These are phyloP conservation scores for Diachrysia chrysitis DNA, from an alignment of 2,888 invertebrate species.

Conservation along the genomic window DNA sequence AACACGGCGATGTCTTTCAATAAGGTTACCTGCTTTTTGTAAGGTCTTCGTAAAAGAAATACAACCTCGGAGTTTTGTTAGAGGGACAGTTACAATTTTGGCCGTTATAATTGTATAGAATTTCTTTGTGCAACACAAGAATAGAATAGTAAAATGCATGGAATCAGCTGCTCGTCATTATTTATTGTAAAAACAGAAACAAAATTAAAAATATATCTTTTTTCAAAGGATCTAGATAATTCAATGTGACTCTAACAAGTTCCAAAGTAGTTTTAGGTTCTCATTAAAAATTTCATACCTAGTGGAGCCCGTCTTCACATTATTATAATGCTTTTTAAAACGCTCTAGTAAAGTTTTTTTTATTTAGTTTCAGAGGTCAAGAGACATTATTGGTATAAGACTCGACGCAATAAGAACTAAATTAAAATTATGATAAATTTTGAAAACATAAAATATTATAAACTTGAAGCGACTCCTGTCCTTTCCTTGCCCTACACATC, in stretches of 20 bases:
- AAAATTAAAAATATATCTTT: not conserved
- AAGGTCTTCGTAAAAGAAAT: conserved; percentile 73
- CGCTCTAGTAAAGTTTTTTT: too few relatives aligned
- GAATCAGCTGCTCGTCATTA: conserved; percentile 58
- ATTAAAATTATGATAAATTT: too few relatives aligned
- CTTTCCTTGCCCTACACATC: conserved; percentile 60
- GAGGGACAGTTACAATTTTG: conserved; percentile 88
- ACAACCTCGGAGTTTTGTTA: conserved; percentile 80
- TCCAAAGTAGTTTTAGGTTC: too few relatives aligned
- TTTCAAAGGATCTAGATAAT: not conserved
- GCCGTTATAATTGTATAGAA: conserved; percentile 90
- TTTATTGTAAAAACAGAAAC: not conserved
- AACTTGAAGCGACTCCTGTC: conserved; percentile 59
- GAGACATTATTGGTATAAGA: too few relatives aligned
- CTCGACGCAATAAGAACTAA: too few relatives aligned
- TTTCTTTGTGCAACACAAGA: conserved; percentile 80
- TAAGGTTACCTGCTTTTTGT: conserved; percentile 87
- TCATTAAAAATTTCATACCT: too few relatives aligned
- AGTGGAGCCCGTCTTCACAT: too few relatives aligned
- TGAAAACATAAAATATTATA: too few relatives aligned
- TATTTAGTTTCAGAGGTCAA: too few relatives aligned
- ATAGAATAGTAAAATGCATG: conserved; percentile 65
- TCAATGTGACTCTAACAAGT: too few relatives aligned
- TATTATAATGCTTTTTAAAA: too few relatives aligned
- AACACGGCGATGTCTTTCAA: conserved; percentile 75